Percentiles rank a stretch among this genome's conserved stretches.
These are phyloP conservation scores for Gymnopithys bicolor DNA, from an alignment of 2,797 vertebrate genomes.

Conservation along the genomic window DNA sequence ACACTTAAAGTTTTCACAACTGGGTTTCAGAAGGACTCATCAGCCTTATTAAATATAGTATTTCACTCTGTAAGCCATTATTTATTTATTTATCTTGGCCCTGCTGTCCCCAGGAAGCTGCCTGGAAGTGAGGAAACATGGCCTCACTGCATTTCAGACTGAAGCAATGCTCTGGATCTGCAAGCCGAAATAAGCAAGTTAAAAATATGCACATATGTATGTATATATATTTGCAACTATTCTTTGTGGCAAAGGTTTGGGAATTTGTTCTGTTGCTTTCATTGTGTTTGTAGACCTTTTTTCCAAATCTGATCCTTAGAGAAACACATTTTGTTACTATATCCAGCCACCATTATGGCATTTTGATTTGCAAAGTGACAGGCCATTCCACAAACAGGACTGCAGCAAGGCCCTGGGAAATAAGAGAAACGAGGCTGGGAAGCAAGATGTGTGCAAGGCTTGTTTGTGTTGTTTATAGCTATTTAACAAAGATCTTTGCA, in stretches of 20 bases:
- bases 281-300: neutral
- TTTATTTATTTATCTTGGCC: conserved; percentile 54
- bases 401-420: neutral
- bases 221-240: neutral
- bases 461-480: conserved; percentile 38
- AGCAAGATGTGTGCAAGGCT: neutral
- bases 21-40: neutral
- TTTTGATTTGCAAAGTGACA: neutral
- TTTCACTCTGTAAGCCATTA: conserved; percentile 10
- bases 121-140: neutral
- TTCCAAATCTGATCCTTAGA: neutral
- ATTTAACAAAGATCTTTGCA: neutral
- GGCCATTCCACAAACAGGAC: neutral
- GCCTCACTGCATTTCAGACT: neutral
- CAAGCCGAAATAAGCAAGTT: neutral
- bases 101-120: neutral
- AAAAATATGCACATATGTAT: neutral
- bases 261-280: neutral
- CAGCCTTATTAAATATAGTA: conserved; percentile 10
- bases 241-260: neutral
- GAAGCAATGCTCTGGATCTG: neutral
- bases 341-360: neutral
- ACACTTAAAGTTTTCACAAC: conserved; percentile 44
- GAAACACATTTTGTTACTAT: neutral
- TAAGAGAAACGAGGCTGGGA: neutral